Evolutionary conservation across 2,113 vertebrate species (phyloP).

Genomic region (Conger conger): DNA sequence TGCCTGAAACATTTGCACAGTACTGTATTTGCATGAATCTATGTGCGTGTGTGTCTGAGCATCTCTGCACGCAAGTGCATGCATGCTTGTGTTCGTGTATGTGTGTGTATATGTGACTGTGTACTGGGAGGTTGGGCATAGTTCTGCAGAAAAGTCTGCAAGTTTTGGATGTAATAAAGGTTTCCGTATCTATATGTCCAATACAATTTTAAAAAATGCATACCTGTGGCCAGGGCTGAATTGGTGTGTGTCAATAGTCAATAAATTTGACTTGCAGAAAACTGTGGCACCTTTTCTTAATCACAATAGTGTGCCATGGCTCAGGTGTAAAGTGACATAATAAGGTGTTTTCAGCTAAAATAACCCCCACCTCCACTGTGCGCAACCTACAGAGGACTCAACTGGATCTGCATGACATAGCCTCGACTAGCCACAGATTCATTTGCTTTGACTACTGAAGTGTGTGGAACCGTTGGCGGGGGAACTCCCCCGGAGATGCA

Average conservation of each 20-base stretch:
- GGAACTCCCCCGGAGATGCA: neutral
- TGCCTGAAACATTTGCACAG: too few relatives aligned
- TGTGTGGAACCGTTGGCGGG: neutral
- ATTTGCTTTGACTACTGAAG: neutral
- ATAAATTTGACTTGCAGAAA: too few relatives aligned
- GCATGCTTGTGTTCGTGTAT: too few relatives aligned
- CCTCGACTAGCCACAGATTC: neutral
- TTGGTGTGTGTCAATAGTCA: too few relatives aligned
- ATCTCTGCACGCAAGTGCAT: too few relatives aligned
- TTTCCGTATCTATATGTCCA: neutral
- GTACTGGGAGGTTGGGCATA: too few relatives aligned
- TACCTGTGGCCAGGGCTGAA: too few relatives aligned
- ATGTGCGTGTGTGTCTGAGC: neutral
- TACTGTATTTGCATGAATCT: too few relatives aligned
- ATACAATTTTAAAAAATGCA: too few relatives aligned
- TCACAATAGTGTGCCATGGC: neutral
- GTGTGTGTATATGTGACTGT: too few relatives aligned
- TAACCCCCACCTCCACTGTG: neutral
- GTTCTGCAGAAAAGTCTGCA: too few relatives aligned
- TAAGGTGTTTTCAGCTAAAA: neutral
- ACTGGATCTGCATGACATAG: neutral
- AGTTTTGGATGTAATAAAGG: too few relatives aligned
- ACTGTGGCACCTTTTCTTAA: neutral
- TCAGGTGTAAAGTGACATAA: neutral
- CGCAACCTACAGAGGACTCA: neutral